A percentile compares a stretch with the other conserved stretches of the same genome.
Evolutionary conservation across 2,797 vertebrate genomes (phyloP).

Genomic region (Iguana delicatissima): DNA sequence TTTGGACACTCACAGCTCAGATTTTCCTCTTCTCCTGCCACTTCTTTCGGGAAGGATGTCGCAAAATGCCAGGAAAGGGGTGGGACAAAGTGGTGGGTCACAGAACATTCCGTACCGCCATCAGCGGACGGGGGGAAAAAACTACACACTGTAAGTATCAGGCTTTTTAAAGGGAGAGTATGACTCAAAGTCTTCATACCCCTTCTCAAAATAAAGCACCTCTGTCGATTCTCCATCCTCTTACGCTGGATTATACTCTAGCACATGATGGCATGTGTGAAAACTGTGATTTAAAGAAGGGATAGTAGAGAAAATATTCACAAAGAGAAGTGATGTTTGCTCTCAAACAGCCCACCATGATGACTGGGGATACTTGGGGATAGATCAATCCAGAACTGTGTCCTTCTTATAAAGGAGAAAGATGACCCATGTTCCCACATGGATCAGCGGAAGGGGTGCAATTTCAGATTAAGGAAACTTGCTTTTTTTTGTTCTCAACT

Average conservation of each 20-base stretch:
- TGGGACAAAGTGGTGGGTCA: not conserved
- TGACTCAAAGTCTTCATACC: too few species aligned
- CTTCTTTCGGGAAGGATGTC: not conserved
- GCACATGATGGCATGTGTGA: not conserved
- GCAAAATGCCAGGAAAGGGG: not conserved
- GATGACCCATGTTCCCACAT: too few species aligned
- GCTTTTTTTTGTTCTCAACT: not conserved
- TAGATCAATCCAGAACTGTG: not conserved
- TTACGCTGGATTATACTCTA: not conserved
- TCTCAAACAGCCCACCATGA: not conserved
- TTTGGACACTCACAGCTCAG: too few species aligned
- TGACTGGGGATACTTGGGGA: too few species aligned
- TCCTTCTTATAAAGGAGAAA: not conserved
- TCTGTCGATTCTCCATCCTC: not conserved
- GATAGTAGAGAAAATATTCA: not conserved
- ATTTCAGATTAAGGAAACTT: not conserved
- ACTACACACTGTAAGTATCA: not conserved
- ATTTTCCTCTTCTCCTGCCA: not conserved
- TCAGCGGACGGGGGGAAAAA: accelerated
- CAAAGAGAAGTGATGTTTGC: not conserved
- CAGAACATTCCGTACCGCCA: constrained; percentile 20
- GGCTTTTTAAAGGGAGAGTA: not conserved
- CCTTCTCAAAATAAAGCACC: not conserved
- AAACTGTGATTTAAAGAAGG: too few species aligned
- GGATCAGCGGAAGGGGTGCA: not conserved